These are phyloP conservation scores for Leucopsar rothschildi DNA, from an alignment of 2,113 vertebrate species.

Conservation along the genomic window DNA sequence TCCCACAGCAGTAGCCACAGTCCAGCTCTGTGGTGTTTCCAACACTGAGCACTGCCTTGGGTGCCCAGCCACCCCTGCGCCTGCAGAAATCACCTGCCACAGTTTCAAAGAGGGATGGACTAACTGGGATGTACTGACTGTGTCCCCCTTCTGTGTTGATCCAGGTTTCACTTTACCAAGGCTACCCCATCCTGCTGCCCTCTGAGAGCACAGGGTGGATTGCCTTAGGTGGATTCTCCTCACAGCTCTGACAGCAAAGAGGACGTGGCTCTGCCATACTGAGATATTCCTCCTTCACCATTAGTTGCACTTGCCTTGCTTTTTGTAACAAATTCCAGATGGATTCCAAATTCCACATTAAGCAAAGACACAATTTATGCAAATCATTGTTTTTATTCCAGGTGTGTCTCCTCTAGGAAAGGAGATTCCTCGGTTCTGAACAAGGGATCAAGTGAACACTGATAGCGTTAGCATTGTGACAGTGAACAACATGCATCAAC, in stretches of 20 bases:
- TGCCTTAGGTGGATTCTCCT: neutral
- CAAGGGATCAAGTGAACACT: neutral
- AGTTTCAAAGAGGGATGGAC: neutral
- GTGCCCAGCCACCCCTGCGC: neutral
- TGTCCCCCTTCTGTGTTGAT: fast-evolving
- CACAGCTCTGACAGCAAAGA: fast-evolving
- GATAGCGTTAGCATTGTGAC: fast-evolving
- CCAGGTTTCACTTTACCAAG: neutral
- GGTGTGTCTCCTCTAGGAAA: neutral
- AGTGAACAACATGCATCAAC: neutral
- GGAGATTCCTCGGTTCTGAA: neutral
- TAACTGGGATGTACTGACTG: neutral
- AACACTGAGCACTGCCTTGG: fast-evolving
- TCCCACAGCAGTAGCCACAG: neutral
- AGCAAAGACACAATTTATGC: neutral
- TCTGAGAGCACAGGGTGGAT: neutral
- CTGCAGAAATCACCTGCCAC: neutral
- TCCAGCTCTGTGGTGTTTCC: fast-evolving
- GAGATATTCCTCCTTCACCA: neutral
- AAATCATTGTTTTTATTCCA: neutral
- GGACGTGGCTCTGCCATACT: neutral
- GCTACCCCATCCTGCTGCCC: neutral
- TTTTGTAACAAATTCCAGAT: neutral
- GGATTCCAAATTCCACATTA: neutral
- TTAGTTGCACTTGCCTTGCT: neutral